Evolutionary conservation across 1,140 invertebrate species (phyloP).

Genomic region (Ips nitidus): DNA sequence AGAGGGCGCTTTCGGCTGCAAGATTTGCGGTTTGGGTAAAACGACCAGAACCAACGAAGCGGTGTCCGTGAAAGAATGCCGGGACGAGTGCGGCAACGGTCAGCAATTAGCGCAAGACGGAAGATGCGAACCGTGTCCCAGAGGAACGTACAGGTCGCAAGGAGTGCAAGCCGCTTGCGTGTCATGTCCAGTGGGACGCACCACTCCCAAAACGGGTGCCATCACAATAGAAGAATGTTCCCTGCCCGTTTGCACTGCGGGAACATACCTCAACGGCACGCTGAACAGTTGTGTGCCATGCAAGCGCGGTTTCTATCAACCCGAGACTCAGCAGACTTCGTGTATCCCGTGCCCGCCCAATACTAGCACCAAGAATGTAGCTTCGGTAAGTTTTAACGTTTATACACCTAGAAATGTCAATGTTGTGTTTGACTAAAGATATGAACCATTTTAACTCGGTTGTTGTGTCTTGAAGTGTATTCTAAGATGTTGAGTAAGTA

Average conservation of each 20-base stretch:
- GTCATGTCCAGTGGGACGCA: constrained; percentile 84
- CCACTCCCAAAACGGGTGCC: constrained; percentile 82
- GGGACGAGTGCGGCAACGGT: constrained; percentile 88
- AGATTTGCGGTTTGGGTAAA: constrained; percentile 87
- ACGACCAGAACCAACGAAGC: constrained; percentile 91
- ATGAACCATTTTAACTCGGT: no score
- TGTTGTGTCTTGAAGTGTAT: no score
- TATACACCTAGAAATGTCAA: neutral
- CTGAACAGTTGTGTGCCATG: constrained; percentile 85
- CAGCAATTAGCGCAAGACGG: constrained; percentile 87
- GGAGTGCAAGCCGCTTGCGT: constrained; percentile 87
- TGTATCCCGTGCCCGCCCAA: constrained; percentile 90
- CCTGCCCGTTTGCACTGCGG: constrained; percentile 81
- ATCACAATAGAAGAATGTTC: constrained; percentile 88
- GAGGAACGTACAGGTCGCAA: constrained; percentile 77
- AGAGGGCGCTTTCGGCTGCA: constrained; percentile 88
- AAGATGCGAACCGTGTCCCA: constrained; percentile 87
- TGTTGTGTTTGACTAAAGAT: neutral
- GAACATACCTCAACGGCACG: constrained; percentile 82
- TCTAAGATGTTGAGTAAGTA: no score
- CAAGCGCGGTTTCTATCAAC: constrained; percentile 90
- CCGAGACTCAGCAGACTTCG: constrained; percentile 83
- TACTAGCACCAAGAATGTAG: constrained; percentile 83
- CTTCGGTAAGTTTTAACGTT: constrained; percentile 65
- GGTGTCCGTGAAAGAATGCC: constrained; percentile 82